Conservation (phyloP, 2,888 invertebrate genomes). For the Gisinianus flammeolus region DNA sequence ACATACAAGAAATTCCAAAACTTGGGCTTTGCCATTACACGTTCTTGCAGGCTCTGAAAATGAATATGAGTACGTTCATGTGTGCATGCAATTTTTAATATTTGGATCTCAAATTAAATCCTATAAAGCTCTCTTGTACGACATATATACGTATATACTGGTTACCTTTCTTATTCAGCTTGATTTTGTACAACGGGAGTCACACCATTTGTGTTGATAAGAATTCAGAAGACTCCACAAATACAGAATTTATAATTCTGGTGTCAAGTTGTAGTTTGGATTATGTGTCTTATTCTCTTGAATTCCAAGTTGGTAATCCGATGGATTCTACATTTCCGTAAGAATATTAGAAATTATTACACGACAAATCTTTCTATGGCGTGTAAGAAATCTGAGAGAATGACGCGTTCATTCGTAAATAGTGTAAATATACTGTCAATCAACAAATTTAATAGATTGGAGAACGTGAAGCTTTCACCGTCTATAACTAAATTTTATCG, state of each 20-base stretch:
- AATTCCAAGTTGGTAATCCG: neutral
- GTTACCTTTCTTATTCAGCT: too few species aligned
- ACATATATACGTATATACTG: too few species aligned
- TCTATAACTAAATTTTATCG: conserved; percentile 4
- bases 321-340: neutral
- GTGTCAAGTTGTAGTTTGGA: conserved; percentile 16
- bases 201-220: conserved; percentile 17
- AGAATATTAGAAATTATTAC: too few species aligned
- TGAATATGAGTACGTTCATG: too few species aligned
- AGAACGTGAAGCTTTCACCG: conserved; percentile 2
- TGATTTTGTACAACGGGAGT: neutral
- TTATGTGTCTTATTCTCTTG: neutral
- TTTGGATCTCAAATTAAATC: too few species aligned
- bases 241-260: conserved; percentile 5
- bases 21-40: conserved; percentile 19
- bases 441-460: neutral
- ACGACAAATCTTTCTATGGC: neutral
- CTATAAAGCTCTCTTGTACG: too few species aligned
- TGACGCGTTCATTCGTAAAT: neutral
- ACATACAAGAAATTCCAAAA: neutral
- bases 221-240: neutral
- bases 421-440: neutral
- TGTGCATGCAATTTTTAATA: too few species aligned
- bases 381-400: neutral
- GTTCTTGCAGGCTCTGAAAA: neutral